Conservation (phyloP, 2,113 vertebrate species). For the Lota lota region DNA sequence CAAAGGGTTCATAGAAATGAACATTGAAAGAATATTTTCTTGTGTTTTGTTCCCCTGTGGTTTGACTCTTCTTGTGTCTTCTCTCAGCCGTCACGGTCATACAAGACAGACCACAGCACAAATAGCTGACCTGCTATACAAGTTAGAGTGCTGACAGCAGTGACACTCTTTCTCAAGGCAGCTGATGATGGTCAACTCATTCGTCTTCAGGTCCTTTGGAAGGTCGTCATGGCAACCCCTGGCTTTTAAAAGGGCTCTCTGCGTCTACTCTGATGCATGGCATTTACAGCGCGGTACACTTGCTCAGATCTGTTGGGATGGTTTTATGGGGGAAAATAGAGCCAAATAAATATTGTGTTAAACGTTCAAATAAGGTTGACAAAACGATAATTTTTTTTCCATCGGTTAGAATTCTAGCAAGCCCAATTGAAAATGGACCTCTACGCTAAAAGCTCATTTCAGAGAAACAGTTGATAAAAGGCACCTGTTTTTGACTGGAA, state of each 20-base stretch:
- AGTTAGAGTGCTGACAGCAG: too few species aligned
- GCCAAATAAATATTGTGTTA: neutral
- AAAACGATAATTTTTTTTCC: too few species aligned
- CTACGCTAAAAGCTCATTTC: slow-evolving; percentile 10
- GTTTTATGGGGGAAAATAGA: slow-evolving; percentile 14
- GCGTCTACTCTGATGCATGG: slow-evolving; percentile 27
- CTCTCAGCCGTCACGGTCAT: too few species aligned
- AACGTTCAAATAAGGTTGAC: too few species aligned
- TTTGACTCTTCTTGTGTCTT: too few species aligned
- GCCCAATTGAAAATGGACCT: slow-evolving; percentile 26
- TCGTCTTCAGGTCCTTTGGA: neutral
- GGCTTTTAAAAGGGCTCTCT: slow-evolving; percentile 24
- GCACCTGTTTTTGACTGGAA: slow-evolving; percentile 31
- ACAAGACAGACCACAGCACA: too few species aligned
- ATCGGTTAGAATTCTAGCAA: neutral
- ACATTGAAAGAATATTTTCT: too few species aligned
- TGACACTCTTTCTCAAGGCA: too few species aligned
- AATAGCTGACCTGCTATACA: too few species aligned
- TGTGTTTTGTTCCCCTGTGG: too few species aligned
- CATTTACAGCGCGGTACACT: slow-evolving; percentile 28
- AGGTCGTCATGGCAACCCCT: slow-evolving; percentile 48
- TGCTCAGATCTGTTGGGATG: slow-evolving; percentile 14
- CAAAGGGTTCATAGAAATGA: too few species aligned
- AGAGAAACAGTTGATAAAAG: slow-evolving; percentile 21
- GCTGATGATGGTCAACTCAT: slow-evolving; percentile 8